phyloP scores from a whole-genome alignment of 53 echinoderm and acorn worm species.

The Mesocentrotus franciscanus region DNA sequence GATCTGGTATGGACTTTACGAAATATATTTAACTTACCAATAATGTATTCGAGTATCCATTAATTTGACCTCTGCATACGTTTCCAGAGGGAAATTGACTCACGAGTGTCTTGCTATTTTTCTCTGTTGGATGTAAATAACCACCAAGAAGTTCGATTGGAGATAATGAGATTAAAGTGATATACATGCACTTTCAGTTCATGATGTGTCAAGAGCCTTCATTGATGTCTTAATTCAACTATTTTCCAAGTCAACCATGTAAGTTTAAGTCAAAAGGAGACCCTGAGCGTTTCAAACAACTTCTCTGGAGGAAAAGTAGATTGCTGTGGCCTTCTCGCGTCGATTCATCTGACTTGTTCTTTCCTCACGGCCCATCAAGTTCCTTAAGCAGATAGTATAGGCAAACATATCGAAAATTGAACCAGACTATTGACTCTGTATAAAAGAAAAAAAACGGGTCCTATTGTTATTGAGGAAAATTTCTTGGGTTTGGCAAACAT shows the following conservation, averaged over 20 bases:
- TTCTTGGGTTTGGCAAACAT: slow-evolving; percentile 33
- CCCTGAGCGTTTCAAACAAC: no score
- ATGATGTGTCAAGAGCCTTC: no score
- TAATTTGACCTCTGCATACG: not conserved
- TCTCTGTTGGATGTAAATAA: not conserved
- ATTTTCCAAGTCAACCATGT: not conserved
- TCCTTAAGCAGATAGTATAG: not conserved
- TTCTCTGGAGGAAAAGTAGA: not conserved
- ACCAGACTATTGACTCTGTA: not conserved
- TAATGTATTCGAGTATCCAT: not conserved
- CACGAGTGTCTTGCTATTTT: not conserved
- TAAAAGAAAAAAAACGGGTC: not conserved
- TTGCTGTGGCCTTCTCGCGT: not conserved
- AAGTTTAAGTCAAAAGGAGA: no score
- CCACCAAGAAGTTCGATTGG: not conserved
- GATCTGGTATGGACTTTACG: no score
- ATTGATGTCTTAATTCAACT: not conserved
- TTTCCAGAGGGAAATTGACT: not conserved
- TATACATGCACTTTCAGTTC: no score
- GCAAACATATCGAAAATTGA: not conserved
- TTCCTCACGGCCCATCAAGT: not conserved
- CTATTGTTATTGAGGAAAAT: not conserved
- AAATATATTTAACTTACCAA: not conserved
- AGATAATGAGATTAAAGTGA: not conserved
- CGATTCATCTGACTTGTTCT: not conserved